Conservation (phyloP, 2,113 vertebrate genomes). For the Paratilapia polleni region DNA sequence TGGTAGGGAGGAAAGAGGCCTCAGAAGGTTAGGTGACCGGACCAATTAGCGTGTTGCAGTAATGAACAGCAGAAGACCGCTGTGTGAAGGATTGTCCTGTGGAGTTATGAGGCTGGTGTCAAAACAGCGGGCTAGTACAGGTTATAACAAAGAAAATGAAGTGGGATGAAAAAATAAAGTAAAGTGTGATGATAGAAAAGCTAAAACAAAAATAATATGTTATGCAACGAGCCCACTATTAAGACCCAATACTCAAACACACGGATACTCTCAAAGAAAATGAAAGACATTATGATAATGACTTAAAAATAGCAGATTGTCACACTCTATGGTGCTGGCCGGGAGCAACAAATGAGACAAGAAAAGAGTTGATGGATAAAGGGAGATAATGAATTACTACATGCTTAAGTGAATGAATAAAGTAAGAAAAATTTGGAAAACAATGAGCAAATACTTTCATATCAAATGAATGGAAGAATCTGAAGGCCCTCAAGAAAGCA, state of each 20-base stretch:
- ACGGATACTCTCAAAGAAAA: slow-evolving; percentile 2
- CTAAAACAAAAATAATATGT: neutral
- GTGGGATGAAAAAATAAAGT: neutral
- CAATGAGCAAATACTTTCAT: neutral
- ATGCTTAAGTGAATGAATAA: neutral
- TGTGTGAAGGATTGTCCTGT: neutral
- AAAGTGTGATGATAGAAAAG: neutral
- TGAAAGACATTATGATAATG: neutral
- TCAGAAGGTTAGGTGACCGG: slow-evolving; percentile 49
- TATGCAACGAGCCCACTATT: neutral
- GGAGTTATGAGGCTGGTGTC: neutral
- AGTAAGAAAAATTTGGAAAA: neutral
- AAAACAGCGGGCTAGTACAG: slow-evolving; percentile 1
- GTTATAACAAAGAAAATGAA: neutral
- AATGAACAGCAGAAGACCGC: slow-evolving; percentile 12
- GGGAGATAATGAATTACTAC: slow-evolving; percentile 3
- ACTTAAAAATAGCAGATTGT: slow-evolving; percentile 14
- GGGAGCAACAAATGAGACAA: neutral
- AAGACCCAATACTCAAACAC: neutral
- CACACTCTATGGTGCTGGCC: neutral
- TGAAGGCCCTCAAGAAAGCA: slow-evolving; percentile 9
- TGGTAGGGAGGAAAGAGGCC: neutral
- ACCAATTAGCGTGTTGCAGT: slow-evolving; percentile 32
- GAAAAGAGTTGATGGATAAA: slow-evolving; percentile 1
- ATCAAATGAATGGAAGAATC: slow-evolving; percentile 16